These are phyloP conservation scores for Chrysopilus asiliformis DNA, from an alignment of 2,888 invertebrate genomes.

Conservation along the genomic window DNA sequence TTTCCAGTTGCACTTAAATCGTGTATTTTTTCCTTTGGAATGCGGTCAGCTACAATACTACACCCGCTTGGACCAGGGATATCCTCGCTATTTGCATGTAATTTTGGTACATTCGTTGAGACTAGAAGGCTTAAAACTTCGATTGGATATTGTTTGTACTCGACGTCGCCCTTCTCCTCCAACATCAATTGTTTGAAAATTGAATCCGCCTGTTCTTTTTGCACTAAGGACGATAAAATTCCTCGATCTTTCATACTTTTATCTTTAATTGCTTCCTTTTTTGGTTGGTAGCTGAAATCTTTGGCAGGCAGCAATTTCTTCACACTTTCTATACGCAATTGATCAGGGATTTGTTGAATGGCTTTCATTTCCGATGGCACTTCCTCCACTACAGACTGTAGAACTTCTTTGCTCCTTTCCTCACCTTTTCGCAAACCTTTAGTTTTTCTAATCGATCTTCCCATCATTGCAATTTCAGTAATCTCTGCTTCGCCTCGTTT, in stretches of 20 bases:
- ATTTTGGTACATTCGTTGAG: constrained; percentile 9
- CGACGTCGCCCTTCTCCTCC: constrained; percentile 7
- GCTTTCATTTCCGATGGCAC: background rate
- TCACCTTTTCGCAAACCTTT: constrained; percentile 1
- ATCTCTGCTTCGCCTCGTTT: constrained; percentile 2
- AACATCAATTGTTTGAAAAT: constrained; percentile 9
- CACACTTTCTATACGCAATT: too few species aligned
- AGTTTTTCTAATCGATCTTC: too few species aligned
- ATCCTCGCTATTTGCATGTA: too few species aligned
- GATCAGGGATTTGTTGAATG: too few species aligned
- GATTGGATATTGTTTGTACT: constrained; percentile 7
- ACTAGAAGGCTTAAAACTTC: constrained; percentile 9
- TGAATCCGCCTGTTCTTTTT: constrained; percentile 9
- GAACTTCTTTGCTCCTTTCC: constrained; percentile 3
- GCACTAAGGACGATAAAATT: constrained; percentile 3
- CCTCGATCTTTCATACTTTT: constrained; percentile 6
- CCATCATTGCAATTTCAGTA: background rate
- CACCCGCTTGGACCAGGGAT: too few species aligned
- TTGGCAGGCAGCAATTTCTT: too few species aligned
- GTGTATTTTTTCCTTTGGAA: constrained; percentile 7
- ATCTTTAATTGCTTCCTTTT: constrained; percentile 1
- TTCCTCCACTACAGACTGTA: constrained; percentile 1
- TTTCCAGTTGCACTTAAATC: constrained; percentile 6
- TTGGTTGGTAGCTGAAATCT: constrained; percentile 5
- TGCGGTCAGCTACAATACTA: constrained; percentile 8